Evolutionary conservation across 2,797 vertebrate species (phyloP), one percentile per base, ranked within the genome.

Genomic region (Sebastes miniatus): DNA sequence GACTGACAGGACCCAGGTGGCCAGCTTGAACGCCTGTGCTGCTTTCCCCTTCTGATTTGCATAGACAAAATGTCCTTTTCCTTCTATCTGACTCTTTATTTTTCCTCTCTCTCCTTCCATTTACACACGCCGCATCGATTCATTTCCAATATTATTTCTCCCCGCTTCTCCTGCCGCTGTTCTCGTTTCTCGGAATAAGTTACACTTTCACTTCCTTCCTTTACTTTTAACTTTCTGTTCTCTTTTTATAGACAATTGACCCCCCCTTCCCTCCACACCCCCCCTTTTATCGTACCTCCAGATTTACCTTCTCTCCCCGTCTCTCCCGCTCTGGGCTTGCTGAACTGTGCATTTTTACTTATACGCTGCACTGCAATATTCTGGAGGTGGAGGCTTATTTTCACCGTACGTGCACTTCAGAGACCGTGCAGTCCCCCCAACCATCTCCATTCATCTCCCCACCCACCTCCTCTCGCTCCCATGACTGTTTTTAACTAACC

Each of bases 331-430:
- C 67, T 83, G 73, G 65, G 73, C 77, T 81, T 93, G 91, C 92
- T 93, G 93, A 95, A 91, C 81, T 90, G 56, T 92, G 92, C 87
- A 84, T 39, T 92, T 95, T 93, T 92, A 79, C 83, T 74, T 83
- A 85, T 79, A 87, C 76, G 86, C 86, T 74, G 80, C 83, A 32
- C 79, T 91, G 89, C 87, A 91, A 85, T 89, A 92, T 91, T 91
- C 81, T 65, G 72, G 76, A 82, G 74, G 81, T 77, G 79, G 81
- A 88, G 69, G 79, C 78, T 89, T 91, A 85, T 93, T 93, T 90
- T 84, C 88, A 69, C 81, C 67, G 27, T 83, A 73, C 18, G 12
- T 87, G 71, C 84, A 87, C 88, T 90, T 90, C 75, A 87, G 89
- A 85, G 83, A 81, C 80, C 22, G 22, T 54, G 70, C 77, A 67